Evolutionary conservation across 2,888 invertebrate genomes (phyloP).

Genomic region (Drosophila crucigera): DNA sequence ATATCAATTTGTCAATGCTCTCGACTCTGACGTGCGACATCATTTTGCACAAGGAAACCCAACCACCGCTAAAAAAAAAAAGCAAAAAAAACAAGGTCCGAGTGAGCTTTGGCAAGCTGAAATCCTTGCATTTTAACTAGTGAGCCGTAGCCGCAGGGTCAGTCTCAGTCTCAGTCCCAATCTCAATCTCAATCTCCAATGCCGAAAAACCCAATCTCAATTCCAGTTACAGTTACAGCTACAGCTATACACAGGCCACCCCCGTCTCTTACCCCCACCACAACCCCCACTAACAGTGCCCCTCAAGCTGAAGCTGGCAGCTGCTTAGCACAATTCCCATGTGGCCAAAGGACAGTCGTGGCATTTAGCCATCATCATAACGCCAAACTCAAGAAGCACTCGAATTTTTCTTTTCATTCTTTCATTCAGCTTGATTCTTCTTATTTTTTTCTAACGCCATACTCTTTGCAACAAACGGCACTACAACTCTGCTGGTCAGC

Average conservation of each 20-base stretch:
- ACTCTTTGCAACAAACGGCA: neutral
- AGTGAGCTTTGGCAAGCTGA: slow-evolving; percentile 18
- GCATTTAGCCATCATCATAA: slow-evolving; percentile 81
- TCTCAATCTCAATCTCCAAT: slow-evolving; percentile 35
- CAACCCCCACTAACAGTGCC: neutral
- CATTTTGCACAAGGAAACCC: slow-evolving; percentile 23
- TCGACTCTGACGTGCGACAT: slow-evolving; percentile 43
- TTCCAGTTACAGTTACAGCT: slow-evolving; percentile 24
- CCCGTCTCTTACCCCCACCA: neutral
- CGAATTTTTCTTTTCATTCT: slow-evolving; percentile 22
- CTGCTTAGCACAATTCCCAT: slow-evolving; percentile 71
- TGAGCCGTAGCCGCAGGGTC: slow-evolving; percentile 68
- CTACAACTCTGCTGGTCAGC: neutral
- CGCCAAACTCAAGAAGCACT: slow-evolving; percentile 54
- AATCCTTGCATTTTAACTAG: slow-evolving; percentile 80
- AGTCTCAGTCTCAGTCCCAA: slow-evolving; percentile 52
- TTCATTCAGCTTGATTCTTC: slow-evolving; percentile 6
- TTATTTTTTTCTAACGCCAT: slow-evolving; percentile 8
- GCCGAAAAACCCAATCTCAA: neutral
- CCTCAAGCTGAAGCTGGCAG: slow-evolving; percentile 23
- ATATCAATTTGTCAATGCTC: slow-evolving; percentile 86
- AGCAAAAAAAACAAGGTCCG: slow-evolving; percentile 4
- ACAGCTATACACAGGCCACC: neutral
- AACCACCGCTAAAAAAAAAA: neutral
- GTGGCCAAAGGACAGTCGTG: slow-evolving; percentile 70